Evolutionary conservation across 1,140 invertebrate genomes (phyloP).

Genomic region (Drosophila yakuba): DNA sequence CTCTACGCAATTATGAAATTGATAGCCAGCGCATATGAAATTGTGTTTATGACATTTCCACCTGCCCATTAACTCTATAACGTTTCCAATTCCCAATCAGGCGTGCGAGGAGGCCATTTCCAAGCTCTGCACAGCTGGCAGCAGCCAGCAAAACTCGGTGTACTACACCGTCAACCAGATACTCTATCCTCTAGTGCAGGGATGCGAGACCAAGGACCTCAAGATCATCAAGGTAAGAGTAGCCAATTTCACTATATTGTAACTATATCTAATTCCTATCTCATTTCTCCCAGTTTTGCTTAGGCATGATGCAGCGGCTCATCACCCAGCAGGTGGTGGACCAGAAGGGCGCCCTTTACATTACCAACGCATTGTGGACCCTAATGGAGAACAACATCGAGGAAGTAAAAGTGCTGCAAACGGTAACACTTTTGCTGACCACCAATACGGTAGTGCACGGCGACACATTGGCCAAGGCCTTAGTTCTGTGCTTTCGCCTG

Average conservation of each 20-base stretch:
- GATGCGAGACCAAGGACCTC: conserved; percentile 98
- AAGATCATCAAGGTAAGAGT: conserved; percentile 94
- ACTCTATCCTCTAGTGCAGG: conserved; percentile 98
- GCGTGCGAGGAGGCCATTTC: conserved; percentile 97
- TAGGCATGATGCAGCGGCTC: conserved; percentile 94
- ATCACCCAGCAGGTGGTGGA: conserved; percentile 94
- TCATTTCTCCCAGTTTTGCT: conserved; percentile 89
- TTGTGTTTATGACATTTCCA: conserved; percentile 67
- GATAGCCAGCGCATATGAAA: conserved; percentile 61
- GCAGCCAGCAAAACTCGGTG: conserved; percentile 91
- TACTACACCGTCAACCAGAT: conserved; percentile 96
- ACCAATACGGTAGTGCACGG: conserved; percentile 97
- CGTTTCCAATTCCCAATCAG: conserved; percentile 85
- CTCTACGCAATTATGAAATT: conserved; percentile 79
- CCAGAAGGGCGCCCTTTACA: conserved; percentile 94
- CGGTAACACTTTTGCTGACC: conserved; percentile 96
- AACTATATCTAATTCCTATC: conserved; percentile 14
- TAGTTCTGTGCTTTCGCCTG: conserved; percentile 97
- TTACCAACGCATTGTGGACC: conserved; percentile 96
- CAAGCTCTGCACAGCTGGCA: conserved; percentile 92
- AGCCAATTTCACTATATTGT: conserved; percentile 16
- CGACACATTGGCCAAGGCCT: conserved; percentile 96
- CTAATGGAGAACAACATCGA: conserved; percentile 96
- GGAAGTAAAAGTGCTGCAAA: conserved; percentile 98
- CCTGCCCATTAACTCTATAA: conserved; percentile 31